A percentile compares a stretch with the other conserved stretches of the same genome.
phyloP scores from a whole-genome alignment of 1,140 invertebrate species.

The Caenorhabditis latens region DNA sequence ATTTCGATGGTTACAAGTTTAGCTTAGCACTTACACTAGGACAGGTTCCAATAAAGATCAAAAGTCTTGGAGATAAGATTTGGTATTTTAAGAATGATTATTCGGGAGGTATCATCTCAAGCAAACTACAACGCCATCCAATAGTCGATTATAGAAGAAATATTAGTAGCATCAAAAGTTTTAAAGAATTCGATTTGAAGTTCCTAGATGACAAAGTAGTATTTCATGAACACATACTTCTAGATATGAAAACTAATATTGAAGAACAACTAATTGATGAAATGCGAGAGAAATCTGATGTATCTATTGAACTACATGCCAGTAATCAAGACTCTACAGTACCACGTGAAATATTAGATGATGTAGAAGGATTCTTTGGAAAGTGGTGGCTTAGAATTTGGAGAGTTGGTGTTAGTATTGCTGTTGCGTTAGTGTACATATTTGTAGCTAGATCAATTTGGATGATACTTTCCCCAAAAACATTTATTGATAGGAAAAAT shows the following conservation, averaged over 20 bases:
- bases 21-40: conserved; percentile 38
- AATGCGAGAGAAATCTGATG: conserved; percentile 66
- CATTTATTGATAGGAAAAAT: conserved; percentile 61
- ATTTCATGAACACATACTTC: conserved; percentile 59
- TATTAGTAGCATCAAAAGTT: conserved; percentile 53
- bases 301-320: conserved; percentile 55
- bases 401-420: conserved; percentile 68
- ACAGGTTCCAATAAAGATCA: conserved; percentile 66
- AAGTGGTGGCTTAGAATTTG: conserved; percentile 66
- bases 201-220: conserved; percentile 66
- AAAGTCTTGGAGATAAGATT: conserved; percentile 65
- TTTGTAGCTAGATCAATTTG: conserved; percentile 61
- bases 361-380: conserved; percentile 66
- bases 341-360: conserved; percentile 65
- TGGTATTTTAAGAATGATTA: conserved; percentile 57
- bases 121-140: conserved; percentile 57
- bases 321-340: conserved; percentile 61
- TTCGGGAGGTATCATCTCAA: conserved; percentile 53
- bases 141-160: conserved; percentile 48
- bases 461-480: conserved; percentile 65
- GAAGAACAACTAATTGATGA: conserved; percentile 66
- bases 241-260: conserved; percentile 63
- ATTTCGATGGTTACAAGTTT: conserved; percentile 67
- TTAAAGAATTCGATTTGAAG: conserved; percentile 61
- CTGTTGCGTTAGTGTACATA: conserved; percentile 65